Conservation (phyloP, 2,113 vertebrate species). For the Mesitornis unicolor region DNA sequence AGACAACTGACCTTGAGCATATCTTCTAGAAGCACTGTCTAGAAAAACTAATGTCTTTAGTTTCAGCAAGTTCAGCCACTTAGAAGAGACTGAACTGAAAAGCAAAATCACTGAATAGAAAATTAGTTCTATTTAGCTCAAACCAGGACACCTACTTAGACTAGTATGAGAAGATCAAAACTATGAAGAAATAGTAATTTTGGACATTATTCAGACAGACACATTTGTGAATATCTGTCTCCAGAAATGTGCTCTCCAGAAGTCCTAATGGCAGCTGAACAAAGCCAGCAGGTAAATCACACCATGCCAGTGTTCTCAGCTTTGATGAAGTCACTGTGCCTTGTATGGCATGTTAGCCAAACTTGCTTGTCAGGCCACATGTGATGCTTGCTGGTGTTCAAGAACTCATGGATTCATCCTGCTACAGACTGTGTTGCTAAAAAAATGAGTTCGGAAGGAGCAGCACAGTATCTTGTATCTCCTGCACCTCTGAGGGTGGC, state of each 20-base stretch:
- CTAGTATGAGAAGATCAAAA: not conserved
- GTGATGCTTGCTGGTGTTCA: not conserved
- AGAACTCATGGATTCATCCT: not conserved
- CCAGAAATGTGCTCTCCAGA: not conserved
- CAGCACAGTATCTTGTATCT: rapidly evolving
- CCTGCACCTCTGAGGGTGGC: not conserved
- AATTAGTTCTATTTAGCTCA: too few relatives aligned
- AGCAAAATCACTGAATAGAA: too few relatives aligned
- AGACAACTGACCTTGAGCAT: too few relatives aligned
- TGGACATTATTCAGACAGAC: not conserved
- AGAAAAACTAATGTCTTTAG: too few relatives aligned
- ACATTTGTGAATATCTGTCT: not conserved
- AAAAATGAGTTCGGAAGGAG: not conserved
- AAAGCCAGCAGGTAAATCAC: not conserved
- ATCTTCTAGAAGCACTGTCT: too few relatives aligned
- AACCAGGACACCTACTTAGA: too few relatives aligned
- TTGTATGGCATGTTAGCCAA: rapidly evolving
- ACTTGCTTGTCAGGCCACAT: rapidly evolving
- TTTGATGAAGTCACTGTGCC: not conserved
- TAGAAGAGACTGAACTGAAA: too few relatives aligned
- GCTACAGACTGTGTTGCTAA: not conserved
- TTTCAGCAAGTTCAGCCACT: too few relatives aligned
- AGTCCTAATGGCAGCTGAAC: not conserved
- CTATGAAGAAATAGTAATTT: not conserved
- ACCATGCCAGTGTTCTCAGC: not conserved